These are phyloP conservation scores for Rhombomys opimus DNA, from an alignment of 2,113 vertebrate species.

Conservation along the genomic window DNA sequence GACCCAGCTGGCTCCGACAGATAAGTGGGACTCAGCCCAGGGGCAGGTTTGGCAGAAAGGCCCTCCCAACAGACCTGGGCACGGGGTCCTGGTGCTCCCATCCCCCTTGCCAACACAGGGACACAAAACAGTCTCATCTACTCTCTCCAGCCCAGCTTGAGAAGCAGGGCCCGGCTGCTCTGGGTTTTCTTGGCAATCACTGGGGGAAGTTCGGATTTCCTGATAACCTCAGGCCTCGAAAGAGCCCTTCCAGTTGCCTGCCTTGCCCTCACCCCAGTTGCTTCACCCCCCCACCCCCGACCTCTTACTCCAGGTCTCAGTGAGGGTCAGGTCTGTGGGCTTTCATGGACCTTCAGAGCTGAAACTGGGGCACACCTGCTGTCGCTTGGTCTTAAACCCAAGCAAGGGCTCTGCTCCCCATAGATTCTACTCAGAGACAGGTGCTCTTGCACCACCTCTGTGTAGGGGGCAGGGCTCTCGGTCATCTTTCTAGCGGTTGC, in stretches of 20 bases:
- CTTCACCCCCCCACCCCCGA: neutral
- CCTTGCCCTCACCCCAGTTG: neutral
- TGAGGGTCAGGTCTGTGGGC: neutral
- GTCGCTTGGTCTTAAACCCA: neutral
- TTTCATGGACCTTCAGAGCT: neutral
- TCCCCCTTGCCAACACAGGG: neutral
- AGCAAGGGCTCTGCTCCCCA: neutral
- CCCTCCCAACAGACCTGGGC: slow-evolving; percentile 15
- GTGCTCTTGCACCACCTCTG: neutral
- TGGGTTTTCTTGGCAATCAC: neutral
- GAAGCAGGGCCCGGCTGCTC: neutral
- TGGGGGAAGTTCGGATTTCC: neutral
- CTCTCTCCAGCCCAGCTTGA: neutral
- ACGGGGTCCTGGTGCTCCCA: slow-evolving; percentile 38
- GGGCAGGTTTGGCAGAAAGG: slow-evolving; percentile 61
- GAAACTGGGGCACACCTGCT: too few species aligned
- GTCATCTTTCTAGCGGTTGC: neutral
- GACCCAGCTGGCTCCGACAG: slow-evolving; percentile 64
- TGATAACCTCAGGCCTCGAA: neutral
- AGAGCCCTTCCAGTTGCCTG: neutral
- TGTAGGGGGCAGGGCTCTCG: neutral
- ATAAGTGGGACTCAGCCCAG: slow-evolving; percentile 64
- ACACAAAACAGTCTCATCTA: neutral
- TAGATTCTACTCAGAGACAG: neutral
- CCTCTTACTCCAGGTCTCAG: neutral